Percentiles rank a stretch among this genome's conserved stretches.
Conservation (phyloP, 2,888 invertebrate species). For the Acanthacorydalis orientalis region DNA sequence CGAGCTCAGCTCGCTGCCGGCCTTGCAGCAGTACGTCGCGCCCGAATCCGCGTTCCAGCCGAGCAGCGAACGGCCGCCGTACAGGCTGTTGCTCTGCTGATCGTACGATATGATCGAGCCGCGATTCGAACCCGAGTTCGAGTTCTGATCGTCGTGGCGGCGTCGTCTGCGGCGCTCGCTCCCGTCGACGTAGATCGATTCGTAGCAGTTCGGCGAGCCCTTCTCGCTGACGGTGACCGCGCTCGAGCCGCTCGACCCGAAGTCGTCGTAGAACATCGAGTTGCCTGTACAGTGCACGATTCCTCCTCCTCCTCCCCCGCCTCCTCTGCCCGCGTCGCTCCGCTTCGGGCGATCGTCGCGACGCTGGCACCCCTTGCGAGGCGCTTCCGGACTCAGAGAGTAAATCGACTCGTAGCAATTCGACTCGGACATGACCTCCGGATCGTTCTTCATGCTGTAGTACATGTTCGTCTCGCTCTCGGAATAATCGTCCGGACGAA, state of each 20-base stretch:
- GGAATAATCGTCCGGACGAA: slow-evolving; percentile 17
- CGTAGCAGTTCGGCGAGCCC: slow-evolving; percentile 1
- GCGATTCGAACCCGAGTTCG: slow-evolving; percentile 16
- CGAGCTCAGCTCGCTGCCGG: slow-evolving; percentile 35
- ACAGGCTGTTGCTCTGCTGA: slow-evolving; percentile 42
- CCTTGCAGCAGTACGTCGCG: slow-evolving; percentile 27
- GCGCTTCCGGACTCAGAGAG: slow-evolving; percentile 11
- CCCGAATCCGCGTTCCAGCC: slow-evolving; percentile 21
- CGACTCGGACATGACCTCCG: slow-evolving; percentile 27
- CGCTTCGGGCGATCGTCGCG: too few species aligned
- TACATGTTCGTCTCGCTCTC: slow-evolving; percentile 25
- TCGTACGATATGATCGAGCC: slow-evolving; percentile 37
- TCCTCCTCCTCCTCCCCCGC: too few species aligned
- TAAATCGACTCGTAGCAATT: slow-evolving; percentile 41
- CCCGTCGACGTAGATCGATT: neutral
- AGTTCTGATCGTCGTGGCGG: slow-evolving; percentile 1
- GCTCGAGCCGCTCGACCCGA: neutral
- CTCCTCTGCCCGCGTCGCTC: too few species aligned
- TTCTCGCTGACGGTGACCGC: neutral
- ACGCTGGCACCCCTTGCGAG: neutral
- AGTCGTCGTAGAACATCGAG: neutral
- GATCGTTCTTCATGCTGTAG: slow-evolving; percentile 40
- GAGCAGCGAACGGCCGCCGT: slow-evolving; percentile 24
- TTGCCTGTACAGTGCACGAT: too few species aligned
- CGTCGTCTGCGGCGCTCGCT: neutral